phyloP scores from a whole-genome alignment of 2,797 vertebrate genomes.

The Oryzias sinensis region DNA sequence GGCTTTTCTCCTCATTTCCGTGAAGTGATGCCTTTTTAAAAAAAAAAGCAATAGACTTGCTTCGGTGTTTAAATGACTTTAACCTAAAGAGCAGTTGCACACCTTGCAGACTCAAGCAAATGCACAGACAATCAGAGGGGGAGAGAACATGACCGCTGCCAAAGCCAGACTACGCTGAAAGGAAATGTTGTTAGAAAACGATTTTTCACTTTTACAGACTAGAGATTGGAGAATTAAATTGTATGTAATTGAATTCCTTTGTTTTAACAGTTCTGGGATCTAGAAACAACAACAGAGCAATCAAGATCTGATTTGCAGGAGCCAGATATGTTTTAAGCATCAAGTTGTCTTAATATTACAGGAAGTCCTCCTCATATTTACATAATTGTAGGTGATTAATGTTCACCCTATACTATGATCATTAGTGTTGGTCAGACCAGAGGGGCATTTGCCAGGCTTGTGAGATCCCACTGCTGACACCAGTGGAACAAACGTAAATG shows the following conservation, averaged over 20 bases:
- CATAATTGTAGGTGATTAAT: too few species aligned
- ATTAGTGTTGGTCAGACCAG: too few species aligned
- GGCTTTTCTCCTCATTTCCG: slow-evolving; percentile 54
- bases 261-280: slow-evolving; percentile 33
- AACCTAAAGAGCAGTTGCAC: slow-evolving; percentile 70
- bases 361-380: too few species aligned
- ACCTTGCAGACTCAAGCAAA: slow-evolving; percentile 72
- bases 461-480: too few species aligned
- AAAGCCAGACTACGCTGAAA: slow-evolving; percentile 25
- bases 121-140: slow-evolving; percentile 83
- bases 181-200: neutral
- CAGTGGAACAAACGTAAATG: too few species aligned
- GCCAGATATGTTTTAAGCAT: too few species aligned
- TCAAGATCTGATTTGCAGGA: slow-evolving; percentile 6
- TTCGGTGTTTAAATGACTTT: slow-evolving; percentile 75
- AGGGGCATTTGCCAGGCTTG: too few species aligned
- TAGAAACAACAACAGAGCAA: slow-evolving; percentile 44
- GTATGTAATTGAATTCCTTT: neutral
- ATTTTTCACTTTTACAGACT: too few species aligned
- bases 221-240: too few species aligned
- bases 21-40: slow-evolving; percentile 74
- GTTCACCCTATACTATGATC: too few species aligned
- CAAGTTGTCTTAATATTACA: too few species aligned
- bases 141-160: slow-evolving; percentile 14
- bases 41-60: slow-evolving; percentile 77